These are phyloP conservation scores for Thamnophis sirtalis DNA, from an alignment of 2,113 vertebrate species.

Conservation along the genomic window DNA sequence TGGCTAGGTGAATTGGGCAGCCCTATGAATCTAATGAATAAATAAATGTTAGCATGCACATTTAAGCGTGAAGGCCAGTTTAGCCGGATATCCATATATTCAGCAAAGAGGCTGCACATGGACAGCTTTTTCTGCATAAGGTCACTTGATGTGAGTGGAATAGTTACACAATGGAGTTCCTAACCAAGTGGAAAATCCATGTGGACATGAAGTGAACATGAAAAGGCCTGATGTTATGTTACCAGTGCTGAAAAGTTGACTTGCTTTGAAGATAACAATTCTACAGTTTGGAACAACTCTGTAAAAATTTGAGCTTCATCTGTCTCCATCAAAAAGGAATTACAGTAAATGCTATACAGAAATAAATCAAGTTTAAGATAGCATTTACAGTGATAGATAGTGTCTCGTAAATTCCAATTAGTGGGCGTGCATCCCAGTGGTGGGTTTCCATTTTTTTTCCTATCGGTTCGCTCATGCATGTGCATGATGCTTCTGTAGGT, in stretches of 20 bases:
- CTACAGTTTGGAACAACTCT: neutral
- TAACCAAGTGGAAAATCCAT: neutral
- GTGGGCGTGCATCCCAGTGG: neutral
- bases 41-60: neutral
- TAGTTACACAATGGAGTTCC: neutral
- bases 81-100: neutral
- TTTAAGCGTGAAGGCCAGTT: neutral
- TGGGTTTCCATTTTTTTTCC: too few species aligned
- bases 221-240: neutral
- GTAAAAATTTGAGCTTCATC: neutral
- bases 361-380: neutral
- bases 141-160: too few species aligned
- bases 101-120: neutral
- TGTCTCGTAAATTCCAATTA: neutral
- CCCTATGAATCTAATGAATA: neutral
- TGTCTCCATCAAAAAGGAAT: neutral
- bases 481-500: too few species aligned
- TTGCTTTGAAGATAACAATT: neutral
- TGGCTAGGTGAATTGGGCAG: neutral
- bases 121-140: too few species aligned
- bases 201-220: neutral
- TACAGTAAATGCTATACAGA: neutral
- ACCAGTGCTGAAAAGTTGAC: neutral
- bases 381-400: neutral
- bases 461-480: too few species aligned